A percentile compares a stretch with the other conserved stretches of the same genome.
These are phyloP conservation scores for Hylia prasina DNA, from an alignment of 2,113 vertebrate genomes.

Conservation along the genomic window DNA sequence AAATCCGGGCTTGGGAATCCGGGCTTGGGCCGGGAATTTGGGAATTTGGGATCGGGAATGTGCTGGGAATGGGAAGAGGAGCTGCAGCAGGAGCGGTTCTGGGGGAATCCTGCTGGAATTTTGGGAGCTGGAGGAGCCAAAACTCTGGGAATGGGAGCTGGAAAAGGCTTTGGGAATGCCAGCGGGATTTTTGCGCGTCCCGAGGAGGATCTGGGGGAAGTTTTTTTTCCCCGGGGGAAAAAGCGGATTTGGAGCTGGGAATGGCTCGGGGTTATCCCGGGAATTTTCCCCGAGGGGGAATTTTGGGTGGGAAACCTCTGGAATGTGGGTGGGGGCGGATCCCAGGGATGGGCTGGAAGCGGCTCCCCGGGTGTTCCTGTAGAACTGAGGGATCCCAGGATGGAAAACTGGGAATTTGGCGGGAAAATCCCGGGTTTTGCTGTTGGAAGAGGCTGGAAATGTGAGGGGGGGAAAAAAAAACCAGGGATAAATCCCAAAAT, in stretches of 20 bases:
- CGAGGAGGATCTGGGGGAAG: rapidly evolving
- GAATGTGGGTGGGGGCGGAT: too few species aligned
- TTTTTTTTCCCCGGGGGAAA: neutral
- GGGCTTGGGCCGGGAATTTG: rapidly evolving
- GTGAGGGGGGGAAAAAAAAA: rapidly evolving
- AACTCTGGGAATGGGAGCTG: rapidly evolving
- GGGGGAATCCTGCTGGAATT: neutral
- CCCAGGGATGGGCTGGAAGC: neutral
- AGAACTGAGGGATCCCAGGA: neutral
- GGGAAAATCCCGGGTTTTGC: neutral
- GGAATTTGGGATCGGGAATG: neutral
- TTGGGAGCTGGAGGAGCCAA: neutral
- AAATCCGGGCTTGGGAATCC: neutral
- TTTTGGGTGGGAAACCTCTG: rapidly evolving
- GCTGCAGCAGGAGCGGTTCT: too few species aligned
- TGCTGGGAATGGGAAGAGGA: neutral
- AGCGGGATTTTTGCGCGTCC: neutral
- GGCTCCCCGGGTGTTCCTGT: rapidly evolving
- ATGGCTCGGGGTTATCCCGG: neutral
- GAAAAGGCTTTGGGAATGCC: neutral
- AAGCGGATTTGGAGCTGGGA: neutral
- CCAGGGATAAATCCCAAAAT: neutral
- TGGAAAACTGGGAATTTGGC: rapidly evolving
- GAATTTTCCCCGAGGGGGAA: neutral
- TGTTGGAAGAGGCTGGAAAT: neutral